These are phyloP conservation scores for Notodonta ziczac DNA, from an alignment of 2,888 invertebrate genomes.

Conservation along the genomic window DNA sequence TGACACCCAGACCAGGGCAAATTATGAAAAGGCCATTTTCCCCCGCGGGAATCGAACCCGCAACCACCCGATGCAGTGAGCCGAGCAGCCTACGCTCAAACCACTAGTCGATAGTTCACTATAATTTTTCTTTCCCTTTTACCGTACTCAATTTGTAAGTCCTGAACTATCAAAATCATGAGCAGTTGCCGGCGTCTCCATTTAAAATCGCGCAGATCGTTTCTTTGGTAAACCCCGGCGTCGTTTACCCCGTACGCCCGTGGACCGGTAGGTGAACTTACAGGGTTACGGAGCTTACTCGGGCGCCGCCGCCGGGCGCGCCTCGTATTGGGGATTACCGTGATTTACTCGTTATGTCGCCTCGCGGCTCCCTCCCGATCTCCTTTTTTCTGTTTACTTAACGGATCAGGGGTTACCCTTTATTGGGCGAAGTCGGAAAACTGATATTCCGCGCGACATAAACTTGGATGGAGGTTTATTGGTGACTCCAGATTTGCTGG, in stretches of 20 bases:
- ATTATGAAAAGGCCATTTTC: too few relatives aligned
- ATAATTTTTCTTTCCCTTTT: not conserved
- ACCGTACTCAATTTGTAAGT: not conserved
- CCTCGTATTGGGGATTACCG: conserved; percentile 77
- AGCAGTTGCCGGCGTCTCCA: conserved; percentile 5
- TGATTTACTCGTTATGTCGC: conserved; percentile 80
- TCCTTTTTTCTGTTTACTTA: conserved; percentile 82
- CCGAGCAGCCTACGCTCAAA: too few relatives aligned
- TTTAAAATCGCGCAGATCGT: conserved; percentile 30
- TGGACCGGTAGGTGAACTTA: conserved; percentile 72
- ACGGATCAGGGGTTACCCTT: conserved; percentile 82
- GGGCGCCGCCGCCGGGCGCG: conserved; percentile 56
- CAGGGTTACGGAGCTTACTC: conserved; percentile 72
- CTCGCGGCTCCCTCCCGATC: conserved; percentile 57
- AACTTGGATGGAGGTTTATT: conserved; percentile 72
- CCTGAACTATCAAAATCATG: conserved; percentile 12
- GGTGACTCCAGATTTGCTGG: conserved; percentile 66
- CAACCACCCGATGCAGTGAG: too few relatives aligned
- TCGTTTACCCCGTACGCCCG: conserved; percentile 60
- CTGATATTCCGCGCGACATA: conserved; percentile 76
- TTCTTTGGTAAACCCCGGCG: conserved; percentile 42
- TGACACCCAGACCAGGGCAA: too few relatives aligned
- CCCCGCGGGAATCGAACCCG: too few relatives aligned
- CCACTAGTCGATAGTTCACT: too few relatives aligned
- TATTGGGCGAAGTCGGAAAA: conserved; percentile 81